phyloP scores from a whole-genome alignment of 2,888 invertebrate genomes.

The Lissonota sp. region DNA sequence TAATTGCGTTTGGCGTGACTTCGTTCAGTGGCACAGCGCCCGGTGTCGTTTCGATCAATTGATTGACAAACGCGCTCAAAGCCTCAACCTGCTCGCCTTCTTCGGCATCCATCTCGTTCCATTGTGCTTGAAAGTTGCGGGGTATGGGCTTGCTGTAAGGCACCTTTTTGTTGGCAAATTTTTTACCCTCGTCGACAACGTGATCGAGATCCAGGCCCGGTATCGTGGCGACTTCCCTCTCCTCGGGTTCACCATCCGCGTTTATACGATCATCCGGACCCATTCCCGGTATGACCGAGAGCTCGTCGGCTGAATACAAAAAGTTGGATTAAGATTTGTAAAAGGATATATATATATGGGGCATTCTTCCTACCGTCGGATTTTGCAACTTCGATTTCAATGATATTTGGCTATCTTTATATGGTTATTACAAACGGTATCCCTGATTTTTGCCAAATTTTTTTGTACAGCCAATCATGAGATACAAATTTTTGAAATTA shows the following conservation, averaged over 20 bases:
- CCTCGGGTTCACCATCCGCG: conserved; percentile 82
- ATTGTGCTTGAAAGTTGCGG: conserved; percentile 97
- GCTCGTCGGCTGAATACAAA: conserved; percentile 87
- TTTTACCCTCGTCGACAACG: conserved; percentile 89
- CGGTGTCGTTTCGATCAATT: conserved; percentile 91
- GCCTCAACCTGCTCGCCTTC: conserved; percentile 83
- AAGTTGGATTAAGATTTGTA: too few species aligned
- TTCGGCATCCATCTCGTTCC: conserved; percentile 91
- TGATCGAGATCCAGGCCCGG: conserved; percentile 94
- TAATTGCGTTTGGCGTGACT: conserved; percentile 91
- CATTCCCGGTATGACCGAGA: conserved; percentile 96
- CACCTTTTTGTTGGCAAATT: conserved; percentile 89
- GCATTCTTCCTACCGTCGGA: too few species aligned
- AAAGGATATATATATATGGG: too few species aligned
- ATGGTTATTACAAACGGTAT: too few species aligned
- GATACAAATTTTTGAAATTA: too few species aligned
- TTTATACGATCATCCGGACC: conserved; percentile 97
- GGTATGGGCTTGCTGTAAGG: conserved; percentile 99
- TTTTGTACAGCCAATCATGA: too few species aligned
- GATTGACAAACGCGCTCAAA: conserved; percentile 88
- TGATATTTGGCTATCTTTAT: too few species aligned
- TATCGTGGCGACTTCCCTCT: conserved; percentile 83
- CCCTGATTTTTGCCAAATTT: too few species aligned
- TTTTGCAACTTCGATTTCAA: too few species aligned
- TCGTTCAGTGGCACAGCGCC: conserved; percentile 92